These are phyloP conservation scores for Pelochelys cantorii DNA, from an alignment of 2,797 vertebrate genomes.

Conservation along the genomic window DNA sequence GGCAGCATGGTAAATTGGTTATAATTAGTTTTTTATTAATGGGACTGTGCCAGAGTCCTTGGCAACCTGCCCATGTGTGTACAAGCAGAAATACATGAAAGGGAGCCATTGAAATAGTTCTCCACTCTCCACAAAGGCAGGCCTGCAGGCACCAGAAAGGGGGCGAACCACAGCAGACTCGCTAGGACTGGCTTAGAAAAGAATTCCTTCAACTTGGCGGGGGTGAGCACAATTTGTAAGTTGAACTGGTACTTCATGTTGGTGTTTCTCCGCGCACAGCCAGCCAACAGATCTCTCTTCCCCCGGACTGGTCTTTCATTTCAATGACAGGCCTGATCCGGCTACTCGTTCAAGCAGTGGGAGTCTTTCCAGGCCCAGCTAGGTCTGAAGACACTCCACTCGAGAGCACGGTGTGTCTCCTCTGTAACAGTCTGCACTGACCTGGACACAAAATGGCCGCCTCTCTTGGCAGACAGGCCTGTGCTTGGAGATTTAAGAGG, in stretches of 20 bases:
- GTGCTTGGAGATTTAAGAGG: neutral
- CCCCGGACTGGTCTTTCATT: neutral
- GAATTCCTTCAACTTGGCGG: neutral
- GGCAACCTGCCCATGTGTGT: conserved; percentile 14
- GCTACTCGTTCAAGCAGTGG: neutral
- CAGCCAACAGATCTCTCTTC: neutral
- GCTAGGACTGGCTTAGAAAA: neutral
- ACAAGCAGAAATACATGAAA: conserved; percentile 9
- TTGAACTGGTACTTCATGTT: fast-evolving
- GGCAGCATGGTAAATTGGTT: neutral
- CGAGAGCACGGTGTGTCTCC: neutral
- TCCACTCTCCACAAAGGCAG: neutral
- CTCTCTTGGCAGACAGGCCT: neutral
- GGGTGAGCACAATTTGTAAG: neutral
- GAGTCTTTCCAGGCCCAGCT: neutral
- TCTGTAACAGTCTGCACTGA: neutral
- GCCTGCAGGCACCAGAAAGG: neutral
- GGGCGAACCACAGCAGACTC: neutral
- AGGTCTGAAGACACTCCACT: neutral
- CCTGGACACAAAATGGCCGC: neutral
- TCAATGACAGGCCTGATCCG: neutral
- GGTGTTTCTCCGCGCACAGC: fast-evolving
- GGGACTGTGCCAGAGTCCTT: conserved; percentile 38
- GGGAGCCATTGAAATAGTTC: conserved; percentile 3
- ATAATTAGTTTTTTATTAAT: conserved; percentile 45